phyloP scores from a whole-genome alignment of 2,113 vertebrate species.

The Zapornia atra region DNA sequence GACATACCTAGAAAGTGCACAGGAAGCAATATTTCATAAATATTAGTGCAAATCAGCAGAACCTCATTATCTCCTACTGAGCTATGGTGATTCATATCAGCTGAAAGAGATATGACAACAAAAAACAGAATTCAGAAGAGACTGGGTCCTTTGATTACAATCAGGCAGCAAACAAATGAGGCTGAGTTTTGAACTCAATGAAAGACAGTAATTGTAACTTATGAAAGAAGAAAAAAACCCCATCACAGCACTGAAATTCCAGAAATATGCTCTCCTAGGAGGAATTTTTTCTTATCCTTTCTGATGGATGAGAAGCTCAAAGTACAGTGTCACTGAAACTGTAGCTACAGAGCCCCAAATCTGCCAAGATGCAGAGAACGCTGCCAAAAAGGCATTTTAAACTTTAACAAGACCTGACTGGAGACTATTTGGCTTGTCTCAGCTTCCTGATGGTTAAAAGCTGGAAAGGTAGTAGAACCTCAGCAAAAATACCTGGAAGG shows the following conservation, averaged over 20 bases:
- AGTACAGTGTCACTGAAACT: slow-evolving; percentile 7
- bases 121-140: background rate
- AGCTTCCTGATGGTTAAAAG: slow-evolving; percentile 13
- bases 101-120: background rate
- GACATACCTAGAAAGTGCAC: background rate
- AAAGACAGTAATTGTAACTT: background rate
- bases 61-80: background rate
- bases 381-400: slow-evolving; percentile 43
- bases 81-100: background rate
- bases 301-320: slow-evolving; percentile 17
- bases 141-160: background rate
- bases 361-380: background rate
- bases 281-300: background rate
- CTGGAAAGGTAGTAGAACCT: background rate
- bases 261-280: slow-evolving; percentile 20
- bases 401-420: background rate
- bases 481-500: slow-evolving; percentile 10
- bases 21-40: background rate
- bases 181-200: background rate
- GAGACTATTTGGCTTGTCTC: background rate
- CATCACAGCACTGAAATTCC: background rate
- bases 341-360: background rate
- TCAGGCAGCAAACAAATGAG: background rate
- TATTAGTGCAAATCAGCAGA: background rate
- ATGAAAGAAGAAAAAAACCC: background rate